Evolutionary conservation across 2,888 invertebrate species (phyloP).

Genomic region (Crossocerus cetratus): DNA sequence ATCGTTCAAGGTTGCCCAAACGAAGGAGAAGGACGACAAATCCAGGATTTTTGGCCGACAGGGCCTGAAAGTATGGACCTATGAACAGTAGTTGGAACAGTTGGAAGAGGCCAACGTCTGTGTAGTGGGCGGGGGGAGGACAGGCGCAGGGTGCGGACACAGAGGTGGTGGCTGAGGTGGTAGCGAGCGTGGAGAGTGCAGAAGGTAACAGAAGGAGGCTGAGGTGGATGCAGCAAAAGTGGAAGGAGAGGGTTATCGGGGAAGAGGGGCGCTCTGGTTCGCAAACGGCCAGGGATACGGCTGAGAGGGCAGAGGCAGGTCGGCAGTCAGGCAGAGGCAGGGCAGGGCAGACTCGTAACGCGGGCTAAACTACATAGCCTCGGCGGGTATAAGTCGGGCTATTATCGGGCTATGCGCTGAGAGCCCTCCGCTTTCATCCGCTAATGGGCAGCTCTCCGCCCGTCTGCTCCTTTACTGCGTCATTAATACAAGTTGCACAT

Average conservation of each 20-base stretch:
- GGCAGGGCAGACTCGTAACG: conserved; percentile 68
- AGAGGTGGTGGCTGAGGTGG: conserved; percentile 4
- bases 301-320: conserved; percentile 22
- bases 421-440: conserved; percentile 77
- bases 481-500: conserved; percentile 77
- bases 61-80: too few relatives aligned
- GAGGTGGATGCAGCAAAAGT: conserved; percentile 34
- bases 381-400: conserved; percentile 76
- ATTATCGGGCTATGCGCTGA: conserved; percentile 76
- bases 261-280: conserved; percentile 60
- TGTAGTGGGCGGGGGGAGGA: background rate
- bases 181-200: conserved; percentile 14
- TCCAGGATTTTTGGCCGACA: too few relatives aligned
- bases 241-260: conserved; percentile 45
- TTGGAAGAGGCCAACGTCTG: background rate
- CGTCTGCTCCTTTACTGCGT: conserved; percentile 77
- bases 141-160: background rate
- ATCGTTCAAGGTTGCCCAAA: background rate
- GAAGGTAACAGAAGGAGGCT: conserved; percentile 1
- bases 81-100: background rate
- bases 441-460: conserved; percentile 77
- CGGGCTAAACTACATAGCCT: conserved; percentile 74
- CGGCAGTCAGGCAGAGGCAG: conserved; percentile 50
- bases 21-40: background rate
- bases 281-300: conserved; percentile 67